phyloP scores from a whole-genome alignment of 2,888 invertebrate species.

The Cyaniris semiargus region DNA sequence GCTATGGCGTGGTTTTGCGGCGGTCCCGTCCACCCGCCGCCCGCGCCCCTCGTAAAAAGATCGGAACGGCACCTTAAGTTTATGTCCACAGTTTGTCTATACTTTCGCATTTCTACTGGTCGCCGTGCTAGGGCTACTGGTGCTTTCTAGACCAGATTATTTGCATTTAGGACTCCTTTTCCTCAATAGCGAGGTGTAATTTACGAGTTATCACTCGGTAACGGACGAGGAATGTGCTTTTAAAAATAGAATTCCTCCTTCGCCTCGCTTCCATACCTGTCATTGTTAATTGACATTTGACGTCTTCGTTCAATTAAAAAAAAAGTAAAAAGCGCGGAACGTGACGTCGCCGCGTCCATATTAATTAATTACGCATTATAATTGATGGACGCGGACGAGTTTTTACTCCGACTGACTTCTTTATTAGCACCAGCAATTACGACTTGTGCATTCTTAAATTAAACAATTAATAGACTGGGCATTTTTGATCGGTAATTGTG shows the following conservation, averaged over 20 bases:
- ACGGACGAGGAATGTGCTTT: background rate
- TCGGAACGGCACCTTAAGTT: no score
- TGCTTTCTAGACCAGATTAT: background rate
- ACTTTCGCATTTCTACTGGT: no score
- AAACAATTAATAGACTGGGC: background rate
- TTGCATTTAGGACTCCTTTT: conserved; percentile 12
- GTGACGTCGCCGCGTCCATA: conserved; percentile 27
- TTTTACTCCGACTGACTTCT: conserved; percentile 23
- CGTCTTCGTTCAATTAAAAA: conserved; percentile 17
- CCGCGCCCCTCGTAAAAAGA: no score
- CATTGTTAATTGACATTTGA: conserved; percentile 25
- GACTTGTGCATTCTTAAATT: conserved; percentile 17
- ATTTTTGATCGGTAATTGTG: background rate
- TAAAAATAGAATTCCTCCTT: conserved; percentile 12
- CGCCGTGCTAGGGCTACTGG: no score
- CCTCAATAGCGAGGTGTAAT: background rate
- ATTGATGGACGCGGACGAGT: background rate
- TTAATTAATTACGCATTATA: conserved; percentile 28
- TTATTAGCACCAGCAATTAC: conserved; percentile 21
- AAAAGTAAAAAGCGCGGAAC: conserved; percentile 20
- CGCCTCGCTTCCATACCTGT: conserved; percentile 26
- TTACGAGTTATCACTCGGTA: background rate
- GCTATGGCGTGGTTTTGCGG: no score
- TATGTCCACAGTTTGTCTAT: no score
- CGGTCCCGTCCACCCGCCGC: no score